phyloP scores from a whole-genome alignment of 2,797 vertebrate species.

The Halcyon badia region DNA sequence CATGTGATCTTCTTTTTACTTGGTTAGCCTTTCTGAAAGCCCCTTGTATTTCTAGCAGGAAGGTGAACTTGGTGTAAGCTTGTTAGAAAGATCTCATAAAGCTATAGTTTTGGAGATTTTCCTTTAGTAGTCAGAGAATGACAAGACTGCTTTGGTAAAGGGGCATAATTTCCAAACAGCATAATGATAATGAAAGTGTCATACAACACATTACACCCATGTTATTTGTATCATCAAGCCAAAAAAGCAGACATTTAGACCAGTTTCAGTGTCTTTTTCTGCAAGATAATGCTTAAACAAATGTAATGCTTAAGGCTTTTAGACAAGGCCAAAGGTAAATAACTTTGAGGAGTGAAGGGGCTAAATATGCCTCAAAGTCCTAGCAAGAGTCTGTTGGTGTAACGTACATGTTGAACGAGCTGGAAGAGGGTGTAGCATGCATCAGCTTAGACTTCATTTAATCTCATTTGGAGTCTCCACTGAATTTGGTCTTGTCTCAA shows the following conservation, averaged over 20 bases:
- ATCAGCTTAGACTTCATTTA: slow-evolving; percentile 16
- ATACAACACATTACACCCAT: fast-evolving
- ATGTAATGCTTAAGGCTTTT: neutral
- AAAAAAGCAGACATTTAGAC: neutral
- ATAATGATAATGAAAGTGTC: neutral
- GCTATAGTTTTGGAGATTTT: neutral
- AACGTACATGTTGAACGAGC: neutral
- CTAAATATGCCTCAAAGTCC: neutral
- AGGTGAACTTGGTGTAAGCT: neutral
- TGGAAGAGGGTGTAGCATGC: neutral
- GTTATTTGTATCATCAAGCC: neutral
- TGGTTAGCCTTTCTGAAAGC: neutral
- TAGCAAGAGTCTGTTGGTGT: neutral
- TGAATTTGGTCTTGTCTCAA: slow-evolving; percentile 48
- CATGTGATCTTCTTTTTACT: neutral
- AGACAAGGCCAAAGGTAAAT: neutral
- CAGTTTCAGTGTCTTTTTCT: neutral
- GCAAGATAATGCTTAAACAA: neutral
- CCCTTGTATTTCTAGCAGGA: neutral
- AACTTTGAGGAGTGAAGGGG: neutral
- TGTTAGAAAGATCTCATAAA: neutral
- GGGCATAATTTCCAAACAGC: neutral
- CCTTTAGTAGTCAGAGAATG: neutral
- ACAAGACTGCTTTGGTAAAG: neutral
- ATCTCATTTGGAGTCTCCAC: neutral